Base-by-base conservation (phyloP, 1,140 invertebrate genomes). In the Andrena cerasifolii region DNA sequence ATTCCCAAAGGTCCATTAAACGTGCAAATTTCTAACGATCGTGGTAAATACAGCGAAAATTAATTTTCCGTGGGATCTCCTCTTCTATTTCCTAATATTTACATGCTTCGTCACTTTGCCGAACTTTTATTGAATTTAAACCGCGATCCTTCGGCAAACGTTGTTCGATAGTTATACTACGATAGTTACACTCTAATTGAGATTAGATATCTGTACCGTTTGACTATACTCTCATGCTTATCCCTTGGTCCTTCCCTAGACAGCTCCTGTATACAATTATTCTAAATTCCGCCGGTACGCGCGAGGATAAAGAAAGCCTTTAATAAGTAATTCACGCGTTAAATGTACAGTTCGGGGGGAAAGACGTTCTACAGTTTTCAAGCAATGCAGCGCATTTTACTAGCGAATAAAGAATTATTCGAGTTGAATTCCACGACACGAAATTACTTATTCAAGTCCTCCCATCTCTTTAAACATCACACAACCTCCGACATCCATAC, bases 151-250 rank as follows among this genome's bases (percentile, higher is more conserved):
- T 63, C 40, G 31, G 28, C 21, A 67, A 66, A 75, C 40, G 53
- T 75, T 56, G 49, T 56, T 75, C 16, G 21, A 45, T 58, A 71
- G n/a, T 66, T 66, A 58, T 45, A 51, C 36, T 63, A 75, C 43
- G 63, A 65, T 67, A 80, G 78, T 80, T n/a, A n/a, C n/a, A n/a
- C 71, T 71, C 83, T 83, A 79, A 78, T 18, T 62, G n/a, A n/a
- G n/a, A n/a, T 74, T 31, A 45, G 76, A 61, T 47, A 68, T 74
- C 53, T 59, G 26, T 62, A 81, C 58, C 66, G 70, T 51, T 76
- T 67, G 68, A 85, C 56, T 79, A 79, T 68, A 84, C 73, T 81
- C 71, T 76, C 47, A 58, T 79, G 67, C 68, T 79, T 67, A 21
- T 21, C 49, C n/a, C 33, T 43, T 56, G n/a, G n/a, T n/a, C n/a